Evolutionary conservation across 2,888 invertebrate species (phyloP).

Genomic region (Machimus rusticus): DNA sequence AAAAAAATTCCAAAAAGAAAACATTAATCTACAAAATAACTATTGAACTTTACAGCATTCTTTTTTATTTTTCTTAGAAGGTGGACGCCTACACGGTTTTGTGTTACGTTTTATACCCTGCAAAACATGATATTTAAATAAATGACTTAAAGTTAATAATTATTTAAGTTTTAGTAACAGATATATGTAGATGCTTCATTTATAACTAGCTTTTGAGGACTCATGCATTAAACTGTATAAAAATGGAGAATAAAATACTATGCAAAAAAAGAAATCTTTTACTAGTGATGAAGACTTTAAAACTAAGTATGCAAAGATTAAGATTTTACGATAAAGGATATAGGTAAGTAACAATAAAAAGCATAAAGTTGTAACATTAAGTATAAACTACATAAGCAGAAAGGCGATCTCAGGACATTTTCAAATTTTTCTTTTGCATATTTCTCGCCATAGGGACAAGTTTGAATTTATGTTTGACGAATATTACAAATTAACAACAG

Average conservation of each 20-base stretch:
- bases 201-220: not conserved
- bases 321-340: too few relatives aligned
- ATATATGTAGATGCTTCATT: not conserved
- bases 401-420: too few relatives aligned
- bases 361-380: too few relatives aligned
- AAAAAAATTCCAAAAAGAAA: not conserved
- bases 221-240: not conserved
- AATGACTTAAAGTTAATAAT: not conserved
- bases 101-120: not conserved
- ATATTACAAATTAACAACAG: too few relatives aligned
- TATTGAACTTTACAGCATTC: not conserved
- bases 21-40: not conserved
- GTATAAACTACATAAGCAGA: too few relatives aligned
- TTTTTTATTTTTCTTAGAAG: not conserved
- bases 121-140: not conserved
- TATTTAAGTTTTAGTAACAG: not conserved
- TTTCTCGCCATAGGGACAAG: too few relatives aligned
- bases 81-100: not conserved
- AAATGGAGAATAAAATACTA: not conserved
- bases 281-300: not conserved
- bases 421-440: too few relatives aligned
- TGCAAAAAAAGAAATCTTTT: not conserved
- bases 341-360: too few relatives aligned
- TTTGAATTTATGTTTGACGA: too few relatives aligned
- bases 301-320: not conserved